Percentiles rank a stretch among this genome's conserved stretches.
These are phyloP conservation scores for Heliothis peltigera DNA, from an alignment of 2,888 invertebrate species.

Conservation along the genomic window DNA sequence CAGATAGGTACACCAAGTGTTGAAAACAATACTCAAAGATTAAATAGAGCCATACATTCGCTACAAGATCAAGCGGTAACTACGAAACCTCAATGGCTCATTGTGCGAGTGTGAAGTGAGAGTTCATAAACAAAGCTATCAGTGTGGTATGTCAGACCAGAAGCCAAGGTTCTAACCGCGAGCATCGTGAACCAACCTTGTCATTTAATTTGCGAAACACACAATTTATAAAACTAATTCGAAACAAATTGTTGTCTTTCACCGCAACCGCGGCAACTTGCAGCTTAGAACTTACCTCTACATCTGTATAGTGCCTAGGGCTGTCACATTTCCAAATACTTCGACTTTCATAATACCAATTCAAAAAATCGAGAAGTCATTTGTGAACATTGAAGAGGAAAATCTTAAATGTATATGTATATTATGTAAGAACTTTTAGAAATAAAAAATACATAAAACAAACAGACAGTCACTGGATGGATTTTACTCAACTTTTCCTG, in stretches of 20 bases:
- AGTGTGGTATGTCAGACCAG: slow-evolving; percentile 32
- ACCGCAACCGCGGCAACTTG: slow-evolving; percentile 66
- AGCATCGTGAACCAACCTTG: slow-evolving; percentile 58
- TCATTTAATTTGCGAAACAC: slow-evolving; percentile 73
- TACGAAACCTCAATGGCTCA: slow-evolving; percentile 7
- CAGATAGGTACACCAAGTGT: not conserved
- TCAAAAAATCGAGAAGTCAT: no score
- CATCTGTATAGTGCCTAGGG: slow-evolving; percentile 43
- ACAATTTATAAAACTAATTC: slow-evolving; percentile 73
- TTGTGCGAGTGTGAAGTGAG: slow-evolving; percentile 24
- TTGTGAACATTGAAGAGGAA: no score
- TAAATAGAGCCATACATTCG: slow-evolving; percentile 7
- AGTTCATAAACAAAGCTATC: slow-evolving; percentile 35
- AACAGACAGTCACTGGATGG: no score
- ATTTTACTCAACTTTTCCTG: no score
- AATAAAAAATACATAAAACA: no score
- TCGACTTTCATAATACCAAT: no score
- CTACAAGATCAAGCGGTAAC: not conserved
- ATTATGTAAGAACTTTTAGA: no score
- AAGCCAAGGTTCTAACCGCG: slow-evolving; percentile 63
- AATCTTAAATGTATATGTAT: no score
- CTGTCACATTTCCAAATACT: slow-evolving; percentile 4
- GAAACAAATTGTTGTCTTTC: slow-evolving; percentile 67
- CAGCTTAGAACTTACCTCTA: slow-evolving; percentile 35
- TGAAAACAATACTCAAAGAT: not conserved